Conservation (phyloP, 1,140 invertebrate genomes). For the Orius insidiosus region DNA sequence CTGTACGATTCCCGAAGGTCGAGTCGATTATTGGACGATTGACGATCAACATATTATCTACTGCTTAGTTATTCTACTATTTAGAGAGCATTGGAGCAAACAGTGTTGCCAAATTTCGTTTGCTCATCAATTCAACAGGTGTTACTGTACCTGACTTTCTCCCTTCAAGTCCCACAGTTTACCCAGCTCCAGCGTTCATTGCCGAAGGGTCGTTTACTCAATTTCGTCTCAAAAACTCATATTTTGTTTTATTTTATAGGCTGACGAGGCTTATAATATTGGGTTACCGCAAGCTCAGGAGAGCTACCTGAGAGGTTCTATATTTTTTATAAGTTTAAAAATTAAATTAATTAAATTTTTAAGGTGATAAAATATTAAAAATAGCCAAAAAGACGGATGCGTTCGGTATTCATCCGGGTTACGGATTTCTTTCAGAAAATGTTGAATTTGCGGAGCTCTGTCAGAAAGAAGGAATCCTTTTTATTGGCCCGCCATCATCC, state of each 20-base stretch:
- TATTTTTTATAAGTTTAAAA: neutral
- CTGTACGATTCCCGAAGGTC: too few species aligned
- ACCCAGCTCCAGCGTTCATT: too few species aligned
- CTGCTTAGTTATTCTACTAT: too few species aligned
- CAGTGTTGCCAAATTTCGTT: too few species aligned
- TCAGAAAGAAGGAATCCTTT: conserved; percentile 55
- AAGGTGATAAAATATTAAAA: conserved; percentile 62
- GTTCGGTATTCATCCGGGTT: conserved; percentile 83
- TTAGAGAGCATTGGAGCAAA: too few species aligned
- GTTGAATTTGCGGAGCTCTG: conserved; percentile 76
- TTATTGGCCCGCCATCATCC: conserved; percentile 81
- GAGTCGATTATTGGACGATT: too few species aligned
- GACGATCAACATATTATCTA: too few species aligned
- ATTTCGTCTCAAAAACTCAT: neutral
- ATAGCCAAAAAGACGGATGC: conserved; percentile 64
- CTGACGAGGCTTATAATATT: conserved; percentile 84
- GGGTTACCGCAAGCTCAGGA: conserved; percentile 69
- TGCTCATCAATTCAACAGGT: too few species aligned
- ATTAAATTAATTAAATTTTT: neutral
- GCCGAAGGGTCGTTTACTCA: neutral
- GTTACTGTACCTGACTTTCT: too few species aligned
- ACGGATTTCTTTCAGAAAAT: conserved; percentile 87
- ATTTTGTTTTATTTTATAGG: conserved; percentile 31
- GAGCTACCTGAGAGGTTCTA: conserved; percentile 75
- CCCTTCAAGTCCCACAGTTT: too few species aligned